Base-by-base conservation (phyloP, 2,888 invertebrate species). In the Ptychoptera albimana region DNA sequence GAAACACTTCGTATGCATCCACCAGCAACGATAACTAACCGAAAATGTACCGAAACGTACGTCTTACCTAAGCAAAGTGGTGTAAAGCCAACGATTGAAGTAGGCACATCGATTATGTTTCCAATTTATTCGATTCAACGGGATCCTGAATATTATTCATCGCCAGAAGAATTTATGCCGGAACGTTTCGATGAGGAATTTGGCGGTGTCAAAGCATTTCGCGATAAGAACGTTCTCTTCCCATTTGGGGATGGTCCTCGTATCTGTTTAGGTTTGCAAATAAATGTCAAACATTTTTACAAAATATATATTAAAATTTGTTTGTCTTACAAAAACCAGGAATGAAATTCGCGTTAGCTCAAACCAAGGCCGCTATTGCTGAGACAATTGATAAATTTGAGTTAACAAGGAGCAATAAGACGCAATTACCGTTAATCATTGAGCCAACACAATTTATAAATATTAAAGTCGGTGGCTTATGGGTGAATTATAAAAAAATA, bases 131-230 rank as follows among this genome's bases (percentile, higher is more conserved):
- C 39, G 7, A 39, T 39, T 9, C 39, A 39, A 30, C 39, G 39
- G 16, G 39, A 39, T 13, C 13, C 30, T 23, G 8, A 30, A 30
- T 30, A 30, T 39, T 13, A 30, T 39, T 30, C 13, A 16, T 30
- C 12, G 29, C 46, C 48, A 5, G 12, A 34, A 2, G 13, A 44
- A 36, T 48, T 48, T 30, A 34, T 43, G 36, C 46, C 46, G 2
- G 48, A 48, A 8, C 31, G 48, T 10, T 48, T 46, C 40, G 12
- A 37, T 12, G 13, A 36, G n/a, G 43, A 44, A 42, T 45, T 46
- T 39, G 48, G 48, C 14, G 48, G 48, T 12, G 10, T 38, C 2
- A 48, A 48, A n/a, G 12, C 39, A 11, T 48, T 39, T 12, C 42
- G 36, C 10, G 46, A 48, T 39, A 38, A 40, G 10, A 42, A 43